Evolutionary conservation across 2,888 invertebrate genomes (phyloP).

Genomic region (Andrena praecox): DNA sequence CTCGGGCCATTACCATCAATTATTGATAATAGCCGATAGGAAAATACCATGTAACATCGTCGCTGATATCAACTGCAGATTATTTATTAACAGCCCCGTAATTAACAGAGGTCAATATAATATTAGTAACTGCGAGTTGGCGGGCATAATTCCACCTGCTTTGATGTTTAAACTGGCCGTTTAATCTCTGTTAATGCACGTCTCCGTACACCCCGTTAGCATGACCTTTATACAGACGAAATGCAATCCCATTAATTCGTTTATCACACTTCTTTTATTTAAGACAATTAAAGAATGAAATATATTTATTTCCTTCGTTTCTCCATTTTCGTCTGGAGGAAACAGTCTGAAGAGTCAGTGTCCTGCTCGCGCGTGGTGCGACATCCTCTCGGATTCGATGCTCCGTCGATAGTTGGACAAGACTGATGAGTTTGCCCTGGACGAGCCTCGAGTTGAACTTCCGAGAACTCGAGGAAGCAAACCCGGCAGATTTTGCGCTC

Average conservation of each 20-base stretch:
- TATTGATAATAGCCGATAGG: neutral
- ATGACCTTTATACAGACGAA: neutral
- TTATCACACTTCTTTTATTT: neutral
- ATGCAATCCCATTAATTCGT: neutral
- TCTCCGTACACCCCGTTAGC: neutral
- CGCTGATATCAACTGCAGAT: neutral
- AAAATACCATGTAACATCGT: neutral
- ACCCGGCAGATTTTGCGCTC: conserved; percentile 24
- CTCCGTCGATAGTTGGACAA: conserved; percentile 44
- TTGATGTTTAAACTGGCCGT: neutral
- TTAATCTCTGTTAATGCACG: neutral
- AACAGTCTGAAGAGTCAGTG: too few species aligned
- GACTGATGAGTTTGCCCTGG: conserved; percentile 46
- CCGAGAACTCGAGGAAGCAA: conserved; percentile 30
- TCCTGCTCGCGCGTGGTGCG: neutral
- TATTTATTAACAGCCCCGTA: conserved; percentile 9
- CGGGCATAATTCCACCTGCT: neutral
- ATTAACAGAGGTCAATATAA: conserved; percentile 1
- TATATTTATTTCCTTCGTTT: neutral
- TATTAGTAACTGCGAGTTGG: conserved; percentile 14
- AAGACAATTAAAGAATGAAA: neutral
- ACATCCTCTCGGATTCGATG: conserved; percentile 10
- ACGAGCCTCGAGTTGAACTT: conserved; percentile 43
- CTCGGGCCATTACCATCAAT: neutral
- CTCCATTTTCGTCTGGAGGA: neutral